These are phyloP conservation scores for Chinchilla lanigera DNA, from an alignment of 2,113 vertebrate species.

Conservation along the genomic window DNA sequence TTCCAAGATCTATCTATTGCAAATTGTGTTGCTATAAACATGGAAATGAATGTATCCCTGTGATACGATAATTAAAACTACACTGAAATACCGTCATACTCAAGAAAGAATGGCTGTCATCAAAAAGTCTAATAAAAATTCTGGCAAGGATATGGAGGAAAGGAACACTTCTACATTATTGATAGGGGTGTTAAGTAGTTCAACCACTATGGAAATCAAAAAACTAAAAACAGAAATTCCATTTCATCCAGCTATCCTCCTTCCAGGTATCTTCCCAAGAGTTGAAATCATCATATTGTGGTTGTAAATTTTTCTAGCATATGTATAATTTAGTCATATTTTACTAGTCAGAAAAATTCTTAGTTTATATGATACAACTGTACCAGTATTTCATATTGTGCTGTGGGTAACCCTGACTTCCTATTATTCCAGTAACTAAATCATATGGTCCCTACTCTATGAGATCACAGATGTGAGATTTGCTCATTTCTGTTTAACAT, in stretches of 20 bases:
- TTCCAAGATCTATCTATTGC: not conserved
- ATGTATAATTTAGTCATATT: not conserved
- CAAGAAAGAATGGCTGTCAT: not conserved
- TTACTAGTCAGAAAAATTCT: not conserved
- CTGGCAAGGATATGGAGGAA: not conserved
- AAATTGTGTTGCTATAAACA: not conserved
- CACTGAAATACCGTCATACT: not conserved
- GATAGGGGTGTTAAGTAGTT: not conserved
- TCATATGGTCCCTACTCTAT: not conserved
- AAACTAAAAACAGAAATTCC: not conserved
- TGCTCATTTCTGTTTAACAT: not conserved
- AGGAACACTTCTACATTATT: not conserved
- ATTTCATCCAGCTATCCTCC: not conserved
- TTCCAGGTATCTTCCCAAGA: not conserved
- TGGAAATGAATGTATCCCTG: not conserved
- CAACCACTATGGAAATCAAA: not conserved
- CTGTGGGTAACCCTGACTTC: not conserved
- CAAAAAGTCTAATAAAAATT: not conserved
- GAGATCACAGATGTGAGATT: not conserved
- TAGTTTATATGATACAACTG: not conserved
- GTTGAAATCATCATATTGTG: not conserved
- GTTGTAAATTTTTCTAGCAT: not conserved
- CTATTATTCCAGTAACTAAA: not conserved
- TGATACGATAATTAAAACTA: not conserved
- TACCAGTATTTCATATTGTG: not conserved